Evolutionary conservation across 2,888 invertebrate species (phyloP).

Genomic region (Unio delphinus): DNA sequence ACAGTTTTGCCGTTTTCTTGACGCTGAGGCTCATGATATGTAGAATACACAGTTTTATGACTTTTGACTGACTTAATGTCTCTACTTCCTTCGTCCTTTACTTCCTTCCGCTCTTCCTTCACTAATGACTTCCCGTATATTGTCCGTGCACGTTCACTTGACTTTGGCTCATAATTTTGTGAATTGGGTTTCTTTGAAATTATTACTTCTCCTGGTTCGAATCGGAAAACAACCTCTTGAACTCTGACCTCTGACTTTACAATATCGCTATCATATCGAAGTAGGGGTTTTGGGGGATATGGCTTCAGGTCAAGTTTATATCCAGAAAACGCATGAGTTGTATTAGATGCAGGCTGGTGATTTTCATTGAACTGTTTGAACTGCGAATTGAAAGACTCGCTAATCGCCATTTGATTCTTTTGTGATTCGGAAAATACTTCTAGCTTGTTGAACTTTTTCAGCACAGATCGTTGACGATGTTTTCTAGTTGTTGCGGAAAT

Average conservation of each 20-base stretch:
- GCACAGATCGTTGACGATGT: conserved; percentile 20
- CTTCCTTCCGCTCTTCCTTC: not conserved
- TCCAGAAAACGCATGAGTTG: too few species aligned
- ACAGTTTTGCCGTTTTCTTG: conserved; percentile 15
- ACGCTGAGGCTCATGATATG: conserved; percentile 10
- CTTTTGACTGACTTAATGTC: conserved; percentile 2
- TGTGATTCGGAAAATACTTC: conserved; percentile 33
- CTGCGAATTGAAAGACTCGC: too few species aligned
- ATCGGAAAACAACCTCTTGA: conserved; percentile 27
- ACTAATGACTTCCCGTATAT: conserved; percentile 31
- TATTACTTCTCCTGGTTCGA: conserved; percentile 35
- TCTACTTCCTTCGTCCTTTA: not conserved
- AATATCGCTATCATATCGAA: conserved; percentile 4
- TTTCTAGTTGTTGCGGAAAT: conserved; percentile 14
- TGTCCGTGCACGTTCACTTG: conserved; percentile 29
- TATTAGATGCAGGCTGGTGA: too few species aligned
- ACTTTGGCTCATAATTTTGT: conserved; percentile 8
- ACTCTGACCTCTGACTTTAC: conserved; percentile 10
- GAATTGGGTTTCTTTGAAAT: conserved; percentile 11
- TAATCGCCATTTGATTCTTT: too few species aligned
- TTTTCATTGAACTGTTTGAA: too few species aligned
- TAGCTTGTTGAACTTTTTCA: conserved; percentile 31
- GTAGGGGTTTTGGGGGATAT: conserved; percentile 7
- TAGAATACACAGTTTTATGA: not conserved
- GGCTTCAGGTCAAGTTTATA: conserved; percentile 22